Evolutionary conservation across 1,140 invertebrate species (phyloP).

Genomic region (Drosophila lowei): DNA sequence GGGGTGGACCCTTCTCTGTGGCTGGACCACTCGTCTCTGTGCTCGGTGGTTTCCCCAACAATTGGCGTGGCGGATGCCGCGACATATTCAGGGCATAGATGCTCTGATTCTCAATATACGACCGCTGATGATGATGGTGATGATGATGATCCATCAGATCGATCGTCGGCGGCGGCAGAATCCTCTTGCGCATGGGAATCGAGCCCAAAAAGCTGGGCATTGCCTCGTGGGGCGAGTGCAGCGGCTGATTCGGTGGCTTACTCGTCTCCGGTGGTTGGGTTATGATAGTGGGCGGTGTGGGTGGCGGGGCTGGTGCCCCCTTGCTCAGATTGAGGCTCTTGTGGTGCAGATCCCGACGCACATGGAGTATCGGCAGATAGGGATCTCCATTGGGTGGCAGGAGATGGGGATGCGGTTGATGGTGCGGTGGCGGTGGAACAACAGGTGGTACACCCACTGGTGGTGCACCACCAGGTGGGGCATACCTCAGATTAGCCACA

Average conservation of each 20-base stretch:
- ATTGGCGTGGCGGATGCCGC: slow-evolving; percentile 64
- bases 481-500: neutral
- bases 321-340: slow-evolving; percentile 82
- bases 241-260: slow-evolving; percentile 62
- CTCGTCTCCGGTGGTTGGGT: slow-evolving; percentile 77
- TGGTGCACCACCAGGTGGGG: slow-evolving; percentile 5
- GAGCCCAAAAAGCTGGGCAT: slow-evolving; percentile 86
- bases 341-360: slow-evolving; percentile 88
- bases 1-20: slow-evolving; percentile 41
- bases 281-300: slow-evolving; percentile 68
- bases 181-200: slow-evolving; percentile 84
- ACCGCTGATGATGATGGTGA: slow-evolving; percentile 42
- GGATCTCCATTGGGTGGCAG: slow-evolving; percentile 71
- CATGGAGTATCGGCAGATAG: slow-evolving; percentile 87
- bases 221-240: slow-evolving; percentile 83
- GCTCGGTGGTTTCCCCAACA: slow-evolving; percentile 54
- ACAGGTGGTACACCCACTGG: neutral
- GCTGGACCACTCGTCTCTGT: slow-evolving; percentile 36
- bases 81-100: slow-evolving; percentile 71
- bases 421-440: slow-evolving; percentile 15
- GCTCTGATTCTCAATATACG: slow-evolving; percentile 56
- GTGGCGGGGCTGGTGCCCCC: slow-evolving; percentile 30
- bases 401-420: slow-evolving; percentile 38
- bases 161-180: slow-evolving; percentile 69
- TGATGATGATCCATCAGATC: slow-evolving; percentile 46